Percentiles rank a stretch among this genome's conserved stretches.
These are phyloP conservation scores for Pampusana beccarii DNA, from an alignment of 2,113 vertebrate species.

Conservation along the genomic window DNA sequence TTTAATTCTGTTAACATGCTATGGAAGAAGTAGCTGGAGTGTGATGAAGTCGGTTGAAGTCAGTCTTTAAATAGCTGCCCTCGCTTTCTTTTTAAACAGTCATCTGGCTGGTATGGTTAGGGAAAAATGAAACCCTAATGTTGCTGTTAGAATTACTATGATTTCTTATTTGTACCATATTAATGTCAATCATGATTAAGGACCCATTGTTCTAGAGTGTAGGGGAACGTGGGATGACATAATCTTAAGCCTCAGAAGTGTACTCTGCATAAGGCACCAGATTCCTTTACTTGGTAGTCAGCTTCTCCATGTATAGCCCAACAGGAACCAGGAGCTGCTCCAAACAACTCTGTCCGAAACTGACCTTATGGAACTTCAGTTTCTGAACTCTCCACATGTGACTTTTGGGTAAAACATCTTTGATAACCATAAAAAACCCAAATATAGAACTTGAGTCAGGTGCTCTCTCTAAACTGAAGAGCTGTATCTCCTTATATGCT, in stretches of 20 bases:
- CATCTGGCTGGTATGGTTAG: background rate
- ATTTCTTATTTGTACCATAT: background rate
- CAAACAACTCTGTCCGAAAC: background rate
- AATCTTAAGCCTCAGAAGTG: background rate
- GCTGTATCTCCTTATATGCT: background rate
- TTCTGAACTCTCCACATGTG: background rate
- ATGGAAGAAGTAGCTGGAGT: background rate
- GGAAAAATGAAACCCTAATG: background rate
- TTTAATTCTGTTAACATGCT: background rate
- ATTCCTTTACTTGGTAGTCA: background rate
- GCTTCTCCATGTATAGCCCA: background rate
- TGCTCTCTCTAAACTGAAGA: background rate
- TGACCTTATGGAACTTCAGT: background rate
- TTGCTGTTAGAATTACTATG: background rate
- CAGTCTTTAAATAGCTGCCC: background rate
- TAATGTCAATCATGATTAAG: conserved; percentile 11
- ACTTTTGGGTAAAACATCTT: background rate
- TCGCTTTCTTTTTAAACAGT: background rate
- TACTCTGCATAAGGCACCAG: background rate
- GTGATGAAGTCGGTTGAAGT: background rate
- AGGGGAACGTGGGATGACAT: background rate
- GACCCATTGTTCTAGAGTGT: background rate
- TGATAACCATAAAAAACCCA: background rate
- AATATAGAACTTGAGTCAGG: background rate
- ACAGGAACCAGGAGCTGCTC: background rate